Conservation (phyloP, 64 coral and sea anemone species). For the Porites australiensis region DNA sequence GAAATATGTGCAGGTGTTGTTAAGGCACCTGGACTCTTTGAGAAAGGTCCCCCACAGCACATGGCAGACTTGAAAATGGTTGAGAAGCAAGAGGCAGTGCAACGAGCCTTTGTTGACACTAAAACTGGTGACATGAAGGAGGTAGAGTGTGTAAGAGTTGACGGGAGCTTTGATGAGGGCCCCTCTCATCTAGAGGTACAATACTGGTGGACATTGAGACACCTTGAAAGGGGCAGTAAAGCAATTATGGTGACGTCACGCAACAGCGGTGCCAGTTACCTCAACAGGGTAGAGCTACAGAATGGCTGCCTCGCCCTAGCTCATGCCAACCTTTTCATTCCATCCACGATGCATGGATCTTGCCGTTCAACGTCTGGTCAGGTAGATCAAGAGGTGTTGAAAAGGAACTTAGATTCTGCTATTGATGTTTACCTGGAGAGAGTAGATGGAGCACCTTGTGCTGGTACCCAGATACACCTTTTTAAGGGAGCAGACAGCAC, state of each 20-base stretch:
- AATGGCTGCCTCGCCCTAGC: too few relatives aligned
- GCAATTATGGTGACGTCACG: conserved; percentile 30
- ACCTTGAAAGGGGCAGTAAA: neutral
- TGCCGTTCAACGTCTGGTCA: too few relatives aligned
- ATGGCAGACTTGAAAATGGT: neutral
- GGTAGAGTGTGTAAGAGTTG: neutral
- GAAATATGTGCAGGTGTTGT: conserved; percentile 65
- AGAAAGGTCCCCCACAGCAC: conserved; percentile 46
- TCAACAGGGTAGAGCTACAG: conserved; percentile 42
- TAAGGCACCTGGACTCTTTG: conserved; percentile 31
- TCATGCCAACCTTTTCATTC: too few relatives aligned
- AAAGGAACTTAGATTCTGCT: too few relatives aligned
- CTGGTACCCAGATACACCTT: too few relatives aligned
- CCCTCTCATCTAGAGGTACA: conserved; percentile 26
- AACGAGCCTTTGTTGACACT: conserved; percentile 13
- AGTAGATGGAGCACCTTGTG: too few relatives aligned
- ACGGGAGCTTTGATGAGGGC: conserved; percentile 7
- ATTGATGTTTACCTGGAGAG: too few relatives aligned
- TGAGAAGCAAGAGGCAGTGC: neutral
- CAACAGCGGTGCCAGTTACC: conserved; percentile 62
- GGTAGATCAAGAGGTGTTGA: too few relatives aligned
- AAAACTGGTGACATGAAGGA: neutral
- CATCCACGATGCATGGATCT: too few relatives aligned
- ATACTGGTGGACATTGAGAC: conserved; percentile 12
- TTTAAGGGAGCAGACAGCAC: too few relatives aligned